Evolutionary conservation across 2,797 vertebrate species (phyloP).

Genomic region (Australoheros facetus): DNA sequence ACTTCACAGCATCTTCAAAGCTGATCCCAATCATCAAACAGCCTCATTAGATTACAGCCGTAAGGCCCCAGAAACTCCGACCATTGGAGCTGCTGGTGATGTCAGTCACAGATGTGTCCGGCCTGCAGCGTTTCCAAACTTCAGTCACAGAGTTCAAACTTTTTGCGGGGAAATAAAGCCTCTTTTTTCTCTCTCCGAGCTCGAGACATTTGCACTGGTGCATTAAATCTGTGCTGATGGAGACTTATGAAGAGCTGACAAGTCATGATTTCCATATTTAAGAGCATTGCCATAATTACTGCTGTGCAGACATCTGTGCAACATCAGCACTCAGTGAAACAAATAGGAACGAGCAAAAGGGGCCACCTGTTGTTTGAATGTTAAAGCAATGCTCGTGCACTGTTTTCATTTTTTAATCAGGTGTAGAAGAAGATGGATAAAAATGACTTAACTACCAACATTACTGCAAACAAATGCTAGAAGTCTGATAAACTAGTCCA

Average conservation of each 20-base stretch:
- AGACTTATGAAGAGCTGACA: constrained; percentile 26
- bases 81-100: constrained; percentile 14
- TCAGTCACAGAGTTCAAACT: constrained; percentile 13
- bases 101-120: constrained; percentile 17
- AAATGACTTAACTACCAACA: neutral
- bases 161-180: constrained; percentile 18
- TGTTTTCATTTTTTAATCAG: neutral
- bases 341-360: neutral
- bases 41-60: constrained; percentile 18
- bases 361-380: constrained; percentile 30
- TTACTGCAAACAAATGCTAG: neutral
- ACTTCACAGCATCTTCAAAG: constrained; percentile 32
- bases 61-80: neutral
- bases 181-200: neutral
- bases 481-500: neutral
- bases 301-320: constrained; percentile 42
- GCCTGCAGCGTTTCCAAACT: neutral
- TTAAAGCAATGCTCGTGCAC: neutral
- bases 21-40: constrained; percentile 12
- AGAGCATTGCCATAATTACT: constrained; percentile 23
- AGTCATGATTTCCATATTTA: constrained; percentile 45
- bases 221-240: constrained; percentile 46
- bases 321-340: constrained; percentile 1
- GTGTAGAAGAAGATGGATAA: neutral
- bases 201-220: constrained; percentile 38